Conservation (phyloP, 2,888 invertebrate species). For the Coleophora deauratella region DNA sequence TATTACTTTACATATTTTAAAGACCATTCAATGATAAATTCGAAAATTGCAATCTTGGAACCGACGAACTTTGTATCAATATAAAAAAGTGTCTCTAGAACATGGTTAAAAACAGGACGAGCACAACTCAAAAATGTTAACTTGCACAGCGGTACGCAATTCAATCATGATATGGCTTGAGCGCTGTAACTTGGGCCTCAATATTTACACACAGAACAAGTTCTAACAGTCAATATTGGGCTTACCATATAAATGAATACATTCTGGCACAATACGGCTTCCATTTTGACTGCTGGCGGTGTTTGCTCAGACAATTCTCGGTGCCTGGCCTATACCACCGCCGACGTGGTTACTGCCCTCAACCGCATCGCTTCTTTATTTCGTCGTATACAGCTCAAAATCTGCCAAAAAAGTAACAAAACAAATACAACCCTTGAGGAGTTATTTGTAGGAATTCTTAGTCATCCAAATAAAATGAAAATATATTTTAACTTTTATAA, state of each 20-base stretch:
- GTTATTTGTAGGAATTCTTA: no score
- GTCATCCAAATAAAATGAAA: not conserved
- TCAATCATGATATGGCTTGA: conserved; percentile 40
- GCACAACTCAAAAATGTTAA: no score
- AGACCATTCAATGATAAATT: no score
- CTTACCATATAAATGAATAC: conserved; percentile 71
- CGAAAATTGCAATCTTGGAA: no score
- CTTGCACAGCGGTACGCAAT: conserved; percentile 23
- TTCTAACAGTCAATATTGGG: conserved; percentile 64
- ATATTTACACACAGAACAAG: conserved; percentile 62
- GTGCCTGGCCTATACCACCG: conserved; percentile 52
- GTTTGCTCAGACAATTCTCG: conserved; percentile 66
- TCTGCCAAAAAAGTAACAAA: no score
- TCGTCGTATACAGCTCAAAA: conserved; percentile 17
- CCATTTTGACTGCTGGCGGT: conserved; percentile 64
- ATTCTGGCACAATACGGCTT: conserved; percentile 66
- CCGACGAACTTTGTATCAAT: no score
- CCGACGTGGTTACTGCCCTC: conserved; percentile 28
- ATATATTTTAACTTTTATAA: no score
- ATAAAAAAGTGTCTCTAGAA: no score
- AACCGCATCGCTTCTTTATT: conserved; percentile 21
- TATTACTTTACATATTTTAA: no score
- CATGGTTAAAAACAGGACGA: no score
- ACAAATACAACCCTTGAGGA: no score
- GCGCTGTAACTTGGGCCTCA: conserved; percentile 28